Percentiles rank a stretch among this genome's conserved stretches.
phyloP scores from a whole-genome alignment of 2,888 invertebrate genomes.

The Thereva nobilitata region DNA sequence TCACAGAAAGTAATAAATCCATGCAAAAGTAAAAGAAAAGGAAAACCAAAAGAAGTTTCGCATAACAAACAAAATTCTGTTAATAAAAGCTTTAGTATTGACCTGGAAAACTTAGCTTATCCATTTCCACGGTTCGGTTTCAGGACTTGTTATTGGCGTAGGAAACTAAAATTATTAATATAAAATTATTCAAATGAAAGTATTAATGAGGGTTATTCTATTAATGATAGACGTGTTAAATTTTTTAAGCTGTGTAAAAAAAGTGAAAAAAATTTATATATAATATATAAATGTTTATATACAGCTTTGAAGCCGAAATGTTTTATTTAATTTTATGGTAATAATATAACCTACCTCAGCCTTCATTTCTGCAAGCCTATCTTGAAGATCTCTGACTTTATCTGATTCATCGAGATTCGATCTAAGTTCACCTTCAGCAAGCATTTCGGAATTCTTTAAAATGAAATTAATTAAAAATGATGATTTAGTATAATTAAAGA shows the following conservation, averaged over 20 bases:
- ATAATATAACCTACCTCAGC: slow-evolving; percentile 75
- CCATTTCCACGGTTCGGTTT: slow-evolving; percentile 89
- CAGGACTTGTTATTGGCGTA: slow-evolving; percentile 86
- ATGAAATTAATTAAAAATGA: slow-evolving; percentile 12
- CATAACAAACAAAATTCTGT: background rate
- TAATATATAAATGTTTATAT: no score
- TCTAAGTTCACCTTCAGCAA: slow-evolving; percentile 88
- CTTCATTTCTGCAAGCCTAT: slow-evolving; percentile 89
- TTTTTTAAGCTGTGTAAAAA: no score
- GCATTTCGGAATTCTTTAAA: slow-evolving; percentile 87
- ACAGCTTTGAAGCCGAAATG: background rate
- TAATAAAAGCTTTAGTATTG: slow-evolving; percentile 60
- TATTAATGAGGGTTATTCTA: slow-evolving; percentile 3
- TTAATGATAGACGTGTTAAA: no score
- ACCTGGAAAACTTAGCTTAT: slow-evolving; percentile 59
- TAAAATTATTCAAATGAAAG: slow-evolving; percentile 42
- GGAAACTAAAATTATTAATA: slow-evolving; percentile 67
- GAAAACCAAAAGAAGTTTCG: no score
- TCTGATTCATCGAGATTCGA: slow-evolving; percentile 85
- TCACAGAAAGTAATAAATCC: no score
- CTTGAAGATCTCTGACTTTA: slow-evolving; percentile 85
- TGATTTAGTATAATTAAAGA: background rate
- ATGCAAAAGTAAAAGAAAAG: no score
- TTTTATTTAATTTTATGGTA: background rate
- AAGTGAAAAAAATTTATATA: no score